Conservation (phyloP, 64 coral and sea anemone species). For the Montipora capricornis region DNA sequence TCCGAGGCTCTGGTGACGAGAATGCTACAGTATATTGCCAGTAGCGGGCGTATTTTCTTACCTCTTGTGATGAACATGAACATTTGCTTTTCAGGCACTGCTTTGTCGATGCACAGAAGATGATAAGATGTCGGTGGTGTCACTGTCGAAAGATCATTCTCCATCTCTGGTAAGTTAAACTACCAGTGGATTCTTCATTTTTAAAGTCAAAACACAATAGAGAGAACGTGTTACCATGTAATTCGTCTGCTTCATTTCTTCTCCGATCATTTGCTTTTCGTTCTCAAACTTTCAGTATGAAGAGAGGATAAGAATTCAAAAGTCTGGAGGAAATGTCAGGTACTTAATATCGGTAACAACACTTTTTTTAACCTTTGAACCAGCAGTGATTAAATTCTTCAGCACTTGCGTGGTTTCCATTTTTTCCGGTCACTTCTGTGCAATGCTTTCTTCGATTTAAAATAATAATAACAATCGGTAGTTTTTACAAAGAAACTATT, state of each 20-base stretch:
- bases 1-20: too few relatives aligned
- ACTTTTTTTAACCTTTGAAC: too few relatives aligned
- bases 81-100: slow-evolving; percentile 56
- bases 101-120: slow-evolving; percentile 82
- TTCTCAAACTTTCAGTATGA: slow-evolving; percentile 76
- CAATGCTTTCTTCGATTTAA: too few relatives aligned
- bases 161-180: slow-evolving; percentile 79
- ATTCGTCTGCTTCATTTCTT: too few relatives aligned
- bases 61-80: not conserved
- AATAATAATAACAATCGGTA: too few relatives aligned
- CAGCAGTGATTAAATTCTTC: too few relatives aligned
- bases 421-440: not conserved
- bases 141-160: slow-evolving; percentile 92
- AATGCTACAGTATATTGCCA: too few relatives aligned
- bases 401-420: too few relatives aligned
- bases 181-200: not conserved
- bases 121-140: slow-evolving; percentile 79
- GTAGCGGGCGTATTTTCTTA: too few relatives aligned
- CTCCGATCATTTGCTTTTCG: not conserved
- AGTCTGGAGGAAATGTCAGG: slow-evolving; percentile 94
- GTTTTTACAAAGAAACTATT: too few relatives aligned
- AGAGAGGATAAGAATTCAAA: slow-evolving; percentile 98
- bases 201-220: too few relatives aligned
- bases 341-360: not conserved
- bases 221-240: too few relatives aligned